phyloP scores from a whole-genome alignment of 2,888 invertebrate genomes.

The Stramonita haemastoma region DNA sequence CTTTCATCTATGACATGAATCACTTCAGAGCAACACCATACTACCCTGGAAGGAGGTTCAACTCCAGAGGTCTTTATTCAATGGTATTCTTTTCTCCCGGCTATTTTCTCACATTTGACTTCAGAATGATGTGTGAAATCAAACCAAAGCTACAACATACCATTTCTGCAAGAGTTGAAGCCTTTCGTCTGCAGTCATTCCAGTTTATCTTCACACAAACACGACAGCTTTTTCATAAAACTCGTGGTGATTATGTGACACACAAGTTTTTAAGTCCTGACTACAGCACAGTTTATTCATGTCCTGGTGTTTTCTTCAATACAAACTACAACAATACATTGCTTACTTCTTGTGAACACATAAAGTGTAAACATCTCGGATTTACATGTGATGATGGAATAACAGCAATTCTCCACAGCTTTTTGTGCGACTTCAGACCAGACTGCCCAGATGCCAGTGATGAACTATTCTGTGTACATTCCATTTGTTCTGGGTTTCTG shows the following conservation, averaged over 20 bases:
- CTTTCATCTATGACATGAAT: not conserved
- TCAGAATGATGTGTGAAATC: not conserved
- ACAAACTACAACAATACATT: not conserved
- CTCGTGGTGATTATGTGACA: not conserved
- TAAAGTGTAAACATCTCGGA: not conserved
- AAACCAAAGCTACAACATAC: not conserved
- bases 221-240: not conserved
- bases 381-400: not conserved
- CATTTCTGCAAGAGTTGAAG: not conserved
- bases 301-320: not conserved
- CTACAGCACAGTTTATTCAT: not conserved
- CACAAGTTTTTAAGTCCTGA: not conserved
- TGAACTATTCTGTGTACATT: not conserved
- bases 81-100: too few species aligned
- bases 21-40: not conserved
- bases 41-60: not conserved
- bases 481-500: not conserved
- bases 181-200: not conserved
- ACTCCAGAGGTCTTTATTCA: too few species aligned
- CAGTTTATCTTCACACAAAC: not conserved
- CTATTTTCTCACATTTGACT: too few species aligned
- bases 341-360: not conserved
- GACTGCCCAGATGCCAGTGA: slow-evolving; percentile 1
- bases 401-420: not conserved
- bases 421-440: not conserved